These are phyloP conservation scores for Pyrocephalus nanus DNA, from an alignment of 2,797 vertebrate species.

Conservation along the genomic window DNA sequence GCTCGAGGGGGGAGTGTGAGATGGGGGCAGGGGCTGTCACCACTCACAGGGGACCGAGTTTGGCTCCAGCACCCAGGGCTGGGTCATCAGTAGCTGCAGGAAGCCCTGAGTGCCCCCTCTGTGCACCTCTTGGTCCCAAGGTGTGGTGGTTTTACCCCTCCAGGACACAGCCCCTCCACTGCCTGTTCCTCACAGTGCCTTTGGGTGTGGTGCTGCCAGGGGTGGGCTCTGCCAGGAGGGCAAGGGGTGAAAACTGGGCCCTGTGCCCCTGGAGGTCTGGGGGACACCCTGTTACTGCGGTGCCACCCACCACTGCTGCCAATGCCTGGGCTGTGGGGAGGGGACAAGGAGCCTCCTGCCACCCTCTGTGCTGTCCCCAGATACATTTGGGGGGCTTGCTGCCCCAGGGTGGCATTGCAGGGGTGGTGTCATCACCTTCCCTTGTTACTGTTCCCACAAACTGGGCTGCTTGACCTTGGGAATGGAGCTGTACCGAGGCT, in stretches of 20 bases:
- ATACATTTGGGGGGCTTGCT: rapidly evolving
- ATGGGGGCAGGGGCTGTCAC: neutral
- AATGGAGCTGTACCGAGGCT: neutral
- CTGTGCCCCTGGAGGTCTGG: neutral
- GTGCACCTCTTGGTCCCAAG: neutral
- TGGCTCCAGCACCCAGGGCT: rapidly evolving
- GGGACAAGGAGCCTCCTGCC: neutral
- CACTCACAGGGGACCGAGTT: neutral
- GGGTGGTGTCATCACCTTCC: neutral
- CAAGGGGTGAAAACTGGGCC: no score
- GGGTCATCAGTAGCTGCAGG: neutral
- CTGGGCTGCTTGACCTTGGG: neutral
- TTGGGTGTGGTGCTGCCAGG: neutral
- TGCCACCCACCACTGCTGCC: neutral
- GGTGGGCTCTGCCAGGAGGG: neutral
- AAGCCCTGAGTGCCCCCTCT: neutral
- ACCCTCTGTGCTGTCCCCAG: neutral
- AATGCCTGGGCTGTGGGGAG: neutral
- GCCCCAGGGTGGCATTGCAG: neutral
- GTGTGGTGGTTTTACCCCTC: neutral
- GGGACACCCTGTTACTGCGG: neutral
- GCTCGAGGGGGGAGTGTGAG: neutral
- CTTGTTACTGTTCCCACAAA: neutral
- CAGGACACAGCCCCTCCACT: neutral
- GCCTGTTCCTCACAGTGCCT: rapidly evolving